Conservation (phyloP, 1,140 invertebrate genomes). For the Himalopsyche phryganea region DNA sequence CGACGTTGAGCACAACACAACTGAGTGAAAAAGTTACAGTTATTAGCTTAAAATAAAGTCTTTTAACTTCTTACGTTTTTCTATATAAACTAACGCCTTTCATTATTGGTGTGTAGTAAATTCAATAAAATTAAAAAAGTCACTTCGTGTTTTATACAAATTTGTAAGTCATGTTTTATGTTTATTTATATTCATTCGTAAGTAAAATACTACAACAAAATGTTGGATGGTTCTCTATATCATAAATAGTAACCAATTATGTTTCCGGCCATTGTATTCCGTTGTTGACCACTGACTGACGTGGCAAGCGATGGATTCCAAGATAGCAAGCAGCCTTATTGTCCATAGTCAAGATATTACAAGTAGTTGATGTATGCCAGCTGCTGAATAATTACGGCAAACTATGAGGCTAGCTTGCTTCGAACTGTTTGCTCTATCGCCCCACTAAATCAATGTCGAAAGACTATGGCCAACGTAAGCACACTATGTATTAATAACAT, state of each 20-base stretch:
- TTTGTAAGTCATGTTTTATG: background rate
- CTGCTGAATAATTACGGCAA: constrained; percentile 15
- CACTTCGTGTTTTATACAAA: constrained; percentile 6
- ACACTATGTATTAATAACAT: background rate
- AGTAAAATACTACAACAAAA: too few species aligned
- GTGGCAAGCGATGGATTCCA: constrained; percentile 6
- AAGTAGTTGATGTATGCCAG: constrained; percentile 5
- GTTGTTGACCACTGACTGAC: background rate
- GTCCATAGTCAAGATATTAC: constrained; percentile 3
- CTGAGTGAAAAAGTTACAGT: too few species aligned
- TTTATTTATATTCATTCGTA: too few species aligned
- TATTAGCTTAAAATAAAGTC: too few species aligned
- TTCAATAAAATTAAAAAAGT: too few species aligned
- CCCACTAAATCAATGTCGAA: constrained; percentile 19
- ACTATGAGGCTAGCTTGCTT: background rate
- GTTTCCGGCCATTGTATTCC: too few species aligned
- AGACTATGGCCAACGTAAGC: background rate
- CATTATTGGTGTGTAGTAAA: too few species aligned
- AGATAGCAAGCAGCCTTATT: constrained; percentile 3
- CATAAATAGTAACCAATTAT: too few species aligned
- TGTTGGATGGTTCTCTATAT: too few species aligned
- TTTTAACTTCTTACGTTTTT: too few species aligned
- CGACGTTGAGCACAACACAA: too few species aligned
- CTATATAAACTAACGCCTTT: too few species aligned
- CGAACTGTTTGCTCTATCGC: constrained; percentile 12